phyloP scores from a whole-genome alignment of 2,113 vertebrate genomes.

The Mastomys natalensis region DNA sequence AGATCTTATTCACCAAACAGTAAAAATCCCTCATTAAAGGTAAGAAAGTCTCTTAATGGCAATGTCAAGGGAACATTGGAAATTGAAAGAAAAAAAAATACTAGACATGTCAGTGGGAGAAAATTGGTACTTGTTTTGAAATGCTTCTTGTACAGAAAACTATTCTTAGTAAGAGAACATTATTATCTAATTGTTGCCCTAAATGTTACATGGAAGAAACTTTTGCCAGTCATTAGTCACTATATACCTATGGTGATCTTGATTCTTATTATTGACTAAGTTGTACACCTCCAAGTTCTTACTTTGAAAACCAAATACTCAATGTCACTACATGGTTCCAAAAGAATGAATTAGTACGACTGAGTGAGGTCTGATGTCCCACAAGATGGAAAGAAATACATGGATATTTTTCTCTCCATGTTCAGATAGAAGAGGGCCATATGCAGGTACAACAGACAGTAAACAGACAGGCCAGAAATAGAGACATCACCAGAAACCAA shows the following conservation, averaged over 20 bases:
- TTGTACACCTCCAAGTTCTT: neutral
- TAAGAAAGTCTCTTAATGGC: neutral
- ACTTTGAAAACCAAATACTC: neutral
- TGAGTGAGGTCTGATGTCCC: neutral
- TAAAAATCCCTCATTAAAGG: neutral
- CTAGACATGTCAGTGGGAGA: neutral
- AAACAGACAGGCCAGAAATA: neutral
- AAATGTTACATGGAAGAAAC: neutral
- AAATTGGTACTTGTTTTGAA: neutral
- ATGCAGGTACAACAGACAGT: neutral
- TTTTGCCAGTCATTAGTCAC: neutral
- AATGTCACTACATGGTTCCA: neutral
- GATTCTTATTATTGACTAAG: neutral
- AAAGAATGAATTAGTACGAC: neutral
- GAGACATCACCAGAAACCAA: neutral
- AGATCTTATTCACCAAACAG: neutral
- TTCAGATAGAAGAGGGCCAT: neutral
- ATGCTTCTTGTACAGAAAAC: neutral
- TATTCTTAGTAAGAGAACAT: neutral
- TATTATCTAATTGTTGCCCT: neutral
- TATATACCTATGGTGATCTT: neutral
- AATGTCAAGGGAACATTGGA: neutral
- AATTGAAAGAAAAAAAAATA: constrained; percentile 30
- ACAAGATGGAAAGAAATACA: neutral
- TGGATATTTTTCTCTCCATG: neutral